Base-by-base conservation (phyloP, 2,888 invertebrate species). In the Rhorus exstirpatorius region DNA sequence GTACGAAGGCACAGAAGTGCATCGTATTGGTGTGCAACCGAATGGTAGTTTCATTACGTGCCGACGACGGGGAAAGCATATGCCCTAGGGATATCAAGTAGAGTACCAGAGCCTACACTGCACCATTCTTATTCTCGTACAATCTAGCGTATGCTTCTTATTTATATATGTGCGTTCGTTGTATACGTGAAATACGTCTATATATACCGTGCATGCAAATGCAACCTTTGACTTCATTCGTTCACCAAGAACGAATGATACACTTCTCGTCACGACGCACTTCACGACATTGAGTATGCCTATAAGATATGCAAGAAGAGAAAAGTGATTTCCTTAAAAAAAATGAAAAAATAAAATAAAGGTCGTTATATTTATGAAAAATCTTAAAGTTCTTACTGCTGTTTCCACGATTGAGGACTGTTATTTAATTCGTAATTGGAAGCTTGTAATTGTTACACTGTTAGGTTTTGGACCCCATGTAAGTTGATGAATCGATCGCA, bases 61-160 rank as follows among this genome's bases (percentile, higher is more conserved):
- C 81, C 87, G 86, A 78, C 78, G 84, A 83, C 81, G 75, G 77
- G 84, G 80, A 82, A 76, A 67, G 67, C 63, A 71, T 41, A 71
- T 63, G 83, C 92, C 89, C 91, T 63, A 78, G 91, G 91, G 91
- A 91, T 92, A 92, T 91, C 90, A 91, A 91, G 86, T 90, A 90
- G 91, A 91, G 91, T 91, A 90, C 88, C 84, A 17, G 65, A 24
- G 51, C 55, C 38, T 61, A 82, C 82, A 55, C 67, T 49, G 51
- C 31, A 21, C 55, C 74, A 61, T 53, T 44, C 35, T 68, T 41
- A 51, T 74, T 65, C 76, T 58, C 51, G 71, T 65, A 65, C 67
- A 72, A 71, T 70, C 74, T 55, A 70, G 63, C 17, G 60, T 35
- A 31, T 53, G 21, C 38, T 72, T 72, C 31, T 63, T 53, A 55